phyloP scores from a whole-genome alignment of 2,113 vertebrate genomes.

The Ifrita kowaldi region DNA sequence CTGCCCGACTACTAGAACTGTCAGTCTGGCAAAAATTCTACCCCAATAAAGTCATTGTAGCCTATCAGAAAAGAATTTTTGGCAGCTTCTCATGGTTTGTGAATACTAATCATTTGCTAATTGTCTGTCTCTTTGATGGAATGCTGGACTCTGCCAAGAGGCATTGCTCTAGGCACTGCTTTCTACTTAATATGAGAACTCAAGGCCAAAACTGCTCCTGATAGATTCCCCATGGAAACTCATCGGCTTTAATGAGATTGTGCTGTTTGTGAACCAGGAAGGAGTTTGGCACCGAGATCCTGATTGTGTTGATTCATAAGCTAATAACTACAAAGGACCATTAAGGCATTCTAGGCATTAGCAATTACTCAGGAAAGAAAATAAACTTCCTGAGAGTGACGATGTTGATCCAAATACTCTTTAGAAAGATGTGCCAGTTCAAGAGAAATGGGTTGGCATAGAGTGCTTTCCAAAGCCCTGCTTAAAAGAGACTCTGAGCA shows the following conservation, averaged over 20 bases:
- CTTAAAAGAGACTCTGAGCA: background rate
- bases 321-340: background rate
- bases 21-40: background rate
- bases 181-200: slow-evolving; percentile 1
- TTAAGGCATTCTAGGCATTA: background rate
- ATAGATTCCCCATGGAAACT: slow-evolving; percentile 11
- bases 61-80: slow-evolving; percentile 17
- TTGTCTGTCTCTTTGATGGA: slow-evolving; percentile 10
- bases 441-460: background rate
- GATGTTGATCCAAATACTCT: background rate
- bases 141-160: slow-evolving; percentile 18
- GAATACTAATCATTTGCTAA: slow-evolving; percentile 44
- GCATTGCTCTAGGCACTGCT: background rate
- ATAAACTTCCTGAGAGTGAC: background rate
- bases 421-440: background rate
- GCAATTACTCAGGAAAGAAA: background rate
- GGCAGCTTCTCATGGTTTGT: background rate
- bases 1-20: background rate
- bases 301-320: slow-evolving; percentile 19
- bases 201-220: background rate
- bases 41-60: background rate
- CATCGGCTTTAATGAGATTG: background rate
- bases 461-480: background rate
- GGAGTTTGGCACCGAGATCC: background rate
- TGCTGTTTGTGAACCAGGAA: background rate